Base-by-base conservation (phyloP, 2,797 vertebrate genomes). In the Malacoraja senta region DNA sequence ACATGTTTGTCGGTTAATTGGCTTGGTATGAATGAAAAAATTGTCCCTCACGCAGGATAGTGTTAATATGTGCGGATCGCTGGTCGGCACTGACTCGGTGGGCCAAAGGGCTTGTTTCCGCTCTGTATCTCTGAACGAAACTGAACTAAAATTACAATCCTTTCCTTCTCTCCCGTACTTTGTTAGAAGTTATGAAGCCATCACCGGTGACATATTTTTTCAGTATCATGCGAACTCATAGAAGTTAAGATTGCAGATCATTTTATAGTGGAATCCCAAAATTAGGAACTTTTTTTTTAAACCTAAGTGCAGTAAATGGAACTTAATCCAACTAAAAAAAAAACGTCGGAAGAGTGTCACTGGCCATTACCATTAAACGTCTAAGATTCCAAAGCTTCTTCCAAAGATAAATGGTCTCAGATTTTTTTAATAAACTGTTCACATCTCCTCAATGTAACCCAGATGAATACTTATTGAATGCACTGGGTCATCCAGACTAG, bases 221-320 rank as follows among this genome's bases (percentile, higher is more conserved):
- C 71, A 15, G 35, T 88, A 88, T 88, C 8, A 35, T 74, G 17
- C 12, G 21, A 72, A 53, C 71, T 44, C 10, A 26, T 71, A 92
- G 90, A 76, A 76, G 44, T 76, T 32, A 72, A 91, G 24, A 65
- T 72, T 91, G 24, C 68, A 74, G 35, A 44, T 44, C 65, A 24
- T 91, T 19, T 91, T 26, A 72, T 38, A 10, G 35, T 72, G 32
- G 88, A 91, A 44, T 38, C 72, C 21, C 17, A 86, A 84, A 71
- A 44, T 44, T 91, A 35, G 68, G 88, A 91, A 72, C 65, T 26
- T 65, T 72, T 91, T 92, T 91, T 92, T 91, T 9, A 76, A 44
- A 53, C 53, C 19, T 74, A 74, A 53, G 21, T 76, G 71, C 71
- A 91, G 35, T 91, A 72, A 91, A 72, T 72, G 88, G 88, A 91